Evolutionary conservation across 2,113 vertebrate species (phyloP), one percentile per base, ranked within the genome.

Genomic region (Solea solea): DNA sequence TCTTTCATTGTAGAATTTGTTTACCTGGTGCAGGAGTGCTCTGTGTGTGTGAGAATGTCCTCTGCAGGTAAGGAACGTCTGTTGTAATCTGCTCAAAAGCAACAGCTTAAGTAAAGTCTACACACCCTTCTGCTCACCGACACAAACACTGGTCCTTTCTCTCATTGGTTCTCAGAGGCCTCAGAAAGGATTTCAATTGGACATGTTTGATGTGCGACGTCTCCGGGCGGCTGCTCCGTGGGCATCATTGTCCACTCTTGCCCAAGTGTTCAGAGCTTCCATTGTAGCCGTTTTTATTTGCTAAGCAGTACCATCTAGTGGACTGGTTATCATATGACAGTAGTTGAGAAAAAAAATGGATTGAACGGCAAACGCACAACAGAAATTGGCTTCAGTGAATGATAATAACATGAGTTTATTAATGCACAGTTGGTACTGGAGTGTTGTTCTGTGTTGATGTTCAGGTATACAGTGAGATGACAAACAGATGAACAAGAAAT

Each of bases 31-130:
- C 27, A 28, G 69, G 1, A 21, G 3, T 65, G 80, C 34, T 61
- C 46, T 2, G 64, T 48, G 68, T 48, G 68, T 2, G 64, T 48
- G 68, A 42, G 1, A 62, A 61, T 3, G 52, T 86, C 57, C 11
- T 74, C 44, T 27, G 3, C 72, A 79, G 79, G 84, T 88, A 45
- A 70, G 13, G 69, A 44, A 70, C 12, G 77, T 84, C 44, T 81
- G 77, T 57, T 21, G 27, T 52, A 68, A 82, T 76, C 50, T 10
- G 66, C 28, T 55, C 48, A 69, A 67, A 69, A 13, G 76, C 62
- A 48, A 8, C 28, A 53, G 76, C 81, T 94, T 93, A 93, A 91
- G 90, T 94, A 91, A 64, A 72, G 59, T 45, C 66, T 70, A 70
- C 89, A 88, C 91, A 82, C 90, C 91, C 90, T 77, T 82, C 14